Evolutionary conservation across 1,140 invertebrate genomes (phyloP), one percentile per base, ranked within the genome.

Genomic region (Lordiphosa stackelbergi): DNA sequence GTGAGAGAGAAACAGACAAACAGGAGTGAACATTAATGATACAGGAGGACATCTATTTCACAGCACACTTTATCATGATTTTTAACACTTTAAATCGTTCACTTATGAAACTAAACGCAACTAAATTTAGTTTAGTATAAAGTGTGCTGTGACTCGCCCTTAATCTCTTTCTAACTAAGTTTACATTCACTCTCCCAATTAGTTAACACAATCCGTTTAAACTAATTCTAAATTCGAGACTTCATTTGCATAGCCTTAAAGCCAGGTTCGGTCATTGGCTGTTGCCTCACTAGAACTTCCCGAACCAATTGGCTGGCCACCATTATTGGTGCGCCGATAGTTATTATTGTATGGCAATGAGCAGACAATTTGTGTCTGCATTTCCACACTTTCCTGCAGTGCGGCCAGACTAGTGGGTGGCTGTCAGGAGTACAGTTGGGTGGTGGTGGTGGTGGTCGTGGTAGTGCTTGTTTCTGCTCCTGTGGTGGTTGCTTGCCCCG

Each of bases 211-310:
- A 28, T 45, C 22, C 22, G n/a, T 28, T 22, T 13, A 41, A 35
- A 41, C 36, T 36, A 31, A 53, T 48, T 59, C 43, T 77, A 83
- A 81, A 81, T 81, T 81, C 75, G 77, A 81, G 75, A 71, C 42
- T 36, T 61, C 42, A 40, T 61, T 38, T 13, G 12, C 38, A 62
- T 12, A 35, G 60, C 53, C 2, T 69, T 86, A 86, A 41, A 86
- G 72, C 84, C 84, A 86, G 61, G 78, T 86, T 56, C 71, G 85
- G 52, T 86, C 84, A 57, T 84, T 74, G 12, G 60, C 47, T 19
- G 52, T 31, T 47, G 60, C 22, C 5, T 59, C 38, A 41, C 57
- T 35, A 5, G 60, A 38, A 31, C 41, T 22, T 4, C 28, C 38
- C 6, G 47, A 24, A 2, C 31, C 54, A 6, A 42, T 6, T 4